Conservation (phyloP, 2,888 invertebrate genomes). For the Drosophila borborema region DNA sequence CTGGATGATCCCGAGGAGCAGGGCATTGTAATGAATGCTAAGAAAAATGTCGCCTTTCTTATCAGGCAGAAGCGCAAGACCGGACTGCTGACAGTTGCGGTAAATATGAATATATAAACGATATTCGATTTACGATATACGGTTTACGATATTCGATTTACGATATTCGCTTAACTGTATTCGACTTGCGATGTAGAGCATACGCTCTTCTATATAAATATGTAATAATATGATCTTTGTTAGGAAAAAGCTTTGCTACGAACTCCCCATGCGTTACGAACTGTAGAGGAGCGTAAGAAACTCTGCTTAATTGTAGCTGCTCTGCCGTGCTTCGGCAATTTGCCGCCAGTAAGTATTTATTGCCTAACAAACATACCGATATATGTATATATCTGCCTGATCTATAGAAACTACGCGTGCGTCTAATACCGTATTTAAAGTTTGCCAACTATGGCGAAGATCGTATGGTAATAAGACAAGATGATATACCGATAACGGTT, state of each 20-base stretch:
- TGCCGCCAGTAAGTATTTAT: constrained; percentile 86
- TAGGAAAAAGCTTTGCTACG: constrained; percentile 88
- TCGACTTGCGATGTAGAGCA: not conserved
- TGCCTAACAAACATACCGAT: too few species aligned
- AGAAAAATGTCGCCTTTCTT: constrained; percentile 44
- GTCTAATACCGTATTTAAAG: constrained; percentile 87
- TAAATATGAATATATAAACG: constrained; percentile 7
- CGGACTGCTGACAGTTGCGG: constrained; percentile 44
- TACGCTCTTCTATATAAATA: not conserved
- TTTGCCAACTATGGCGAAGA: constrained; percentile 88
- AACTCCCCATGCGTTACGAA: constrained; percentile 86
- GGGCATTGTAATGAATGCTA: constrained; percentile 47
- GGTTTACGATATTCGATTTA: not conserved
- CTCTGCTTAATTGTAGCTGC: constrained; percentile 87
- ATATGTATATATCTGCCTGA: too few species aligned
- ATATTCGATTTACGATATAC: not conserved
- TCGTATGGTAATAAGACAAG: constrained; percentile 88
- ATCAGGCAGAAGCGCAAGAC: constrained; percentile 47
- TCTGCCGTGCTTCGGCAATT: constrained; percentile 88
- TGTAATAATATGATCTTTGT: not conserved
- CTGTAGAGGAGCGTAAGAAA: constrained; percentile 87
- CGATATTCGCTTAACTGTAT: not conserved
- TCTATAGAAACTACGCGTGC: constrained; percentile 87
- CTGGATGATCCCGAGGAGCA: constrained; percentile 46
- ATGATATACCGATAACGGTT: constrained; percentile 87